Conservation (phyloP, 2,888 invertebrate species). For the Noctua comes region DNA sequence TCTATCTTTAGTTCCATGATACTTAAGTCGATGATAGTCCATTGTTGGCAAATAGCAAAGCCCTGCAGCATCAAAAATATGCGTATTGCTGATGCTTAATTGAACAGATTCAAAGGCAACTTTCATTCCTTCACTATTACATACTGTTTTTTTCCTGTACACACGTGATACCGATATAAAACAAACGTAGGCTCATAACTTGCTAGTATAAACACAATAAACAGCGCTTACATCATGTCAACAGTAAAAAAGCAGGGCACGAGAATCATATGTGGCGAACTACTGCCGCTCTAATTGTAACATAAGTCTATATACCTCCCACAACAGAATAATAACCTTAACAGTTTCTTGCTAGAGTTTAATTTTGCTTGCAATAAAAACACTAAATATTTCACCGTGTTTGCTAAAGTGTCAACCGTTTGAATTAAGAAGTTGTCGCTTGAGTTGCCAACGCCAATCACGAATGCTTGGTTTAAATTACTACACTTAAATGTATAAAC, state of each 20-base stretch:
- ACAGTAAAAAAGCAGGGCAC: conserved; percentile 68
- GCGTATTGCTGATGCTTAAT: too few species aligned
- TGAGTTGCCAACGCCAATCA: conserved; percentile 56
- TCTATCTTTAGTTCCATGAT: not conserved
- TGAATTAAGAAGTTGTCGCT: conserved; percentile 69
- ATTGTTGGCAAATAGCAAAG: not conserved
- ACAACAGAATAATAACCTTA: conserved; percentile 23
- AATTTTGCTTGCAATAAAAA: conserved; percentile 48
- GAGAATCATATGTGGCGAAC: conserved; percentile 57
- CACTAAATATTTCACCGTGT: conserved; percentile 53
- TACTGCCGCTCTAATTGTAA: conserved; percentile 60
- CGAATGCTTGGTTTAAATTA: conserved; percentile 61
- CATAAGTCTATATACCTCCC: conserved; percentile 24
- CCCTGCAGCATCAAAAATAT: not conserved
- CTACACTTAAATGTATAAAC: conserved; percentile 51
- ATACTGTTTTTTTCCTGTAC: not conserved
- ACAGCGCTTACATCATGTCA: conserved; percentile 57
- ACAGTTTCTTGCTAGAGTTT: not conserved
- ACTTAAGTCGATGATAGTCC: not conserved
- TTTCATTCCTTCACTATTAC: not conserved
- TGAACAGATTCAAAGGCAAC: not conserved
- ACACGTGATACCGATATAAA: conserved; percentile 21
- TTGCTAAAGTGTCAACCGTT: conserved; percentile 64
- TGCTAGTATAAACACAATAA: conserved; percentile 35
- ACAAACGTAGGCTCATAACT: conserved; percentile 31